These are phyloP conservation scores for Porphyrio hochstetteri DNA, from an alignment of 2,113 vertebrate genomes.

Conservation along the genomic window DNA sequence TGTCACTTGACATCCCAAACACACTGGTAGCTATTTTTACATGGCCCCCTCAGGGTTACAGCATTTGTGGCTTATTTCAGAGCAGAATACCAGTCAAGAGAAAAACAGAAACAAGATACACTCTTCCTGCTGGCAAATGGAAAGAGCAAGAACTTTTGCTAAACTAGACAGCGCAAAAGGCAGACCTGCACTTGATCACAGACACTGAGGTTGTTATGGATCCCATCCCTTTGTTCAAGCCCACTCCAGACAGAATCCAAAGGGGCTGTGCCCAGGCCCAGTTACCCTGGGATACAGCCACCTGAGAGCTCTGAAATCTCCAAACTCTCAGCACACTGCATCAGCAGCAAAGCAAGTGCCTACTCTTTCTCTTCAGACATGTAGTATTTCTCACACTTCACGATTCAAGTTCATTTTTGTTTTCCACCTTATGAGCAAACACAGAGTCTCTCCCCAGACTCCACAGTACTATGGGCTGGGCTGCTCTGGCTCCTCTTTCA, in stretches of 20 bases:
- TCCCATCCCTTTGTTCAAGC: background rate
- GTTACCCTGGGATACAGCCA: background rate
- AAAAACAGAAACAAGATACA: background rate
- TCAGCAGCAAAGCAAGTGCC: background rate
- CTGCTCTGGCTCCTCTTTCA: background rate
- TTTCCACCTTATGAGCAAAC: background rate
- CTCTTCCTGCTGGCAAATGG: background rate
- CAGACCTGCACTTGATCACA: rapidly evolving
- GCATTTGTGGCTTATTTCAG: background rate
- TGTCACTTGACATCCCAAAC: background rate
- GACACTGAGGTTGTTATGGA: rapidly evolving
- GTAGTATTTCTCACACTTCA: background rate
- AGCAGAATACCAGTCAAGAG: background rate
- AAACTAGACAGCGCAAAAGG: background rate
- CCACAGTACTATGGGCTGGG: rapidly evolving
- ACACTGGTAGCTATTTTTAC: background rate
- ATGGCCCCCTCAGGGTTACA: background rate
- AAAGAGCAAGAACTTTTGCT: background rate
- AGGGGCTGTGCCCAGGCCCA: background rate
- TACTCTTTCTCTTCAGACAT: background rate
- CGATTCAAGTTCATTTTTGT: background rate
- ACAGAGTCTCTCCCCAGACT: background rate
- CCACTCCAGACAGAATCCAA: background rate
- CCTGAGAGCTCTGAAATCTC: background rate
- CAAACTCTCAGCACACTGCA: background rate